phyloP scores from a whole-genome alignment of 1,140 invertebrate genomes.

The Delia radicum region DNA sequence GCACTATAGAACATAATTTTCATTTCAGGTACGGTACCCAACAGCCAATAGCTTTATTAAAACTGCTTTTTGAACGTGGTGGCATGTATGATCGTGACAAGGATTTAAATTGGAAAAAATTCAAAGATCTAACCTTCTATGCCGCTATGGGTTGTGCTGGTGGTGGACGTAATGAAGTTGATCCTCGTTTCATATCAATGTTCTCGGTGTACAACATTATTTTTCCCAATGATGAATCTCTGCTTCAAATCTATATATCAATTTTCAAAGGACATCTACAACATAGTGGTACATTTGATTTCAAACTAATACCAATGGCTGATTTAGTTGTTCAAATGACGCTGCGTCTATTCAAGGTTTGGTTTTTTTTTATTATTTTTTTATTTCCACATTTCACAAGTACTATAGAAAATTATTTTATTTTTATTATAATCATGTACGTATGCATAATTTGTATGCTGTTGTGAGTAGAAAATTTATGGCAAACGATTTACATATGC shows the following conservation, averaged over 20 bases:
- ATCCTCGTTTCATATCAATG: constrained; percentile 85
- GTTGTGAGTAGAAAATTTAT: constrained; percentile 43
- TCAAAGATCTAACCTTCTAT: constrained; percentile 80
- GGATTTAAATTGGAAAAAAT: constrained; percentile 84
- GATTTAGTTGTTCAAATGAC: constrained; percentile 74
- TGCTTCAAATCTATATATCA: constrained; percentile 80
- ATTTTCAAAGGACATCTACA: constrained; percentile 76
- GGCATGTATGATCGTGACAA: constrained; percentile 88
- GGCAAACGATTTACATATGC: constrained; percentile 56
- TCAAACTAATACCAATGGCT: constrained; percentile 66
- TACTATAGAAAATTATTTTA: too few species aligned
- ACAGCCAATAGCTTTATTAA: constrained; percentile 87
- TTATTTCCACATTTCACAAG: neutral
- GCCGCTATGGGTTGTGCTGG: constrained; percentile 73
- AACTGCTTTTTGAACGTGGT: constrained; percentile 79
- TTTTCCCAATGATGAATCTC: constrained; percentile 74
- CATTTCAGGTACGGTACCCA: constrained; percentile 80
- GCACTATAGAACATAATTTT: too few species aligned
- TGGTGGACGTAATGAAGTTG: constrained; percentile 84
- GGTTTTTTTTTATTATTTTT: neutral
- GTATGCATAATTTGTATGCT: neutral
- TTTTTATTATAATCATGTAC: neutral
- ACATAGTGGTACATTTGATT: constrained; percentile 60
- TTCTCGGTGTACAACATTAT: constrained; percentile 85
- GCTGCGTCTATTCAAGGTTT: constrained; percentile 78